Evolutionary conservation across 2,113 vertebrate species (phyloP).

Genomic region (Crotalus horridus): DNA sequence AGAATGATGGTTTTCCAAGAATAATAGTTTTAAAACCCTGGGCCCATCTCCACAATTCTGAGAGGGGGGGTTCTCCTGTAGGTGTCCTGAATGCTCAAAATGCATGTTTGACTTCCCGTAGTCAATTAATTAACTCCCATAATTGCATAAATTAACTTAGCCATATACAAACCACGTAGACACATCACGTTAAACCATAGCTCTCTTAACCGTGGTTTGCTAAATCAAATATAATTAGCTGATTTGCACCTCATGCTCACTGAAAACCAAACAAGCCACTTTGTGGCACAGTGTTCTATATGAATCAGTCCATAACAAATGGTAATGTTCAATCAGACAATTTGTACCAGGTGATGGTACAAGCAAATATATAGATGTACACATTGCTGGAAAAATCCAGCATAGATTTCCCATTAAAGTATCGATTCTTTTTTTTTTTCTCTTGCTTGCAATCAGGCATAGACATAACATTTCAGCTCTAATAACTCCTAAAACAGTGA

Average conservation of each 20-base stretch:
- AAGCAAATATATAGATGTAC: not conserved
- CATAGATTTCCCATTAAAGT: not conserved
- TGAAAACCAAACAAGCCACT: not conserved
- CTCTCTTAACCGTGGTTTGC: not conserved
- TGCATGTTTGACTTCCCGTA: not conserved
- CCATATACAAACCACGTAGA: not conserved
- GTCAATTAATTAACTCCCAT: not conserved
- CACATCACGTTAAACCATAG: not conserved
- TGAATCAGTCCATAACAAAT: not conserved
- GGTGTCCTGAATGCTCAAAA: not conserved
- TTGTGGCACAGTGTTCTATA: not conserved
- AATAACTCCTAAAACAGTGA: not conserved
- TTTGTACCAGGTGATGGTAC: not conserved
- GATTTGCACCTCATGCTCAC: not conserved
- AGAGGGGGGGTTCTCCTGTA: not conserved
- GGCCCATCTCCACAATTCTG: not conserved
- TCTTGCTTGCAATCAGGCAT: not conserved
- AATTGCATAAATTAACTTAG: no score
- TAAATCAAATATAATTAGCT: not conserved
- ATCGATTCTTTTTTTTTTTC: not conserved
- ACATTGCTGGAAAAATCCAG: not conserved
- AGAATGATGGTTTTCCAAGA: not conserved
- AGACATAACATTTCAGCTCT: not conserved
- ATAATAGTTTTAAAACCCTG: not conserved
- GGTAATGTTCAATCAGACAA: not conserved